A percentile compares a stretch with the other conserved stretches of the same genome.
phyloP scores from a whole-genome alignment of 1,140 invertebrate species.

The Pachypeltis micranthus region DNA sequence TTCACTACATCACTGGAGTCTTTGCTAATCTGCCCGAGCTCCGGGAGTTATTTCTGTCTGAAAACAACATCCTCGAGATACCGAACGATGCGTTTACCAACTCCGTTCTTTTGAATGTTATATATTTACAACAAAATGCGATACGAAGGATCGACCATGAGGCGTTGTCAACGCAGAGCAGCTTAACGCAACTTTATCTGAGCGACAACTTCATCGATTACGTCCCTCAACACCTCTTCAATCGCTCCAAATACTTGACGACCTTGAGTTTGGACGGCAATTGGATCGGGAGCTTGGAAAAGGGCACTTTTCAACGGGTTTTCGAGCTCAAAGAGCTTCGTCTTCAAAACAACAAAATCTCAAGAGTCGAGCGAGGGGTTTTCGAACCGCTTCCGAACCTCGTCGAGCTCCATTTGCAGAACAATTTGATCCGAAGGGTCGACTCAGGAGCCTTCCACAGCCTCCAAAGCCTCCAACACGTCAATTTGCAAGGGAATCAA shows the following conservation, averaged over 20 bases:
- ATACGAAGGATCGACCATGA: conserved; percentile 60
- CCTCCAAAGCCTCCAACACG: conserved; percentile 69
- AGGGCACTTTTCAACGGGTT: conserved; percentile 63
- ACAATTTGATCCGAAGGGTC: conserved; percentile 69
- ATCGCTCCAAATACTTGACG: conserved; percentile 57
- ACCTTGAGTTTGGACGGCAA: conserved; percentile 85
- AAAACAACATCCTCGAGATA: conserved; percentile 81
- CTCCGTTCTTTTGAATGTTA: conserved; percentile 59
- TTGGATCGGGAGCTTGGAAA: conserved; percentile 64
- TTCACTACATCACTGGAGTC: conserved; percentile 68
- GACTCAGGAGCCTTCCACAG: conserved; percentile 72
- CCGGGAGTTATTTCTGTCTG: conserved; percentile 68
- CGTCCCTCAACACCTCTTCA: conserved; percentile 60
- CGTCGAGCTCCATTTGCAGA: conserved; percentile 74
- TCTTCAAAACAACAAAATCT: conserved; percentile 72
- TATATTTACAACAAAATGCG: conserved; percentile 79
- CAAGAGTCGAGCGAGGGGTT: conserved; percentile 57
- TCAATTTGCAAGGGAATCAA: conserved; percentile 74
- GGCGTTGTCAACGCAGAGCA: conserved; percentile 55
- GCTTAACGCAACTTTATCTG: conserved; percentile 70
- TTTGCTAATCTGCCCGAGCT: conserved; percentile 67
- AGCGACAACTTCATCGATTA: conserved; percentile 73
- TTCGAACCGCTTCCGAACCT: conserved; percentile 67
- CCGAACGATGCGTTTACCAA: conserved; percentile 67
- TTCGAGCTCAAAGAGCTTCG: conserved; percentile 66